Base-by-base conservation (phyloP, 2,113 vertebrate genomes). In the Coptodon bakossiorum region DNA sequence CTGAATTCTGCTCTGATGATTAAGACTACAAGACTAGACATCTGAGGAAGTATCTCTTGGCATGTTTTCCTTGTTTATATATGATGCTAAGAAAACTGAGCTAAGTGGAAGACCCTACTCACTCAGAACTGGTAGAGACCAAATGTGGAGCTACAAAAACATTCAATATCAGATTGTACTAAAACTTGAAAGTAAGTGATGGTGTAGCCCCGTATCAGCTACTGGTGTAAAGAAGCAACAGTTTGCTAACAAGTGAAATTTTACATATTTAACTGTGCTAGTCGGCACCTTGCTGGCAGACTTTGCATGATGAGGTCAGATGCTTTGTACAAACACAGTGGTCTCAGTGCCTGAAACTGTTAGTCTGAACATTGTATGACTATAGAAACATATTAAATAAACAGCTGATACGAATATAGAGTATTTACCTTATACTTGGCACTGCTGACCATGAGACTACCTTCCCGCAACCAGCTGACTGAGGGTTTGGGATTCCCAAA, bases 401-500 rank as follows among this genome's bases (percentile, higher is more conserved):
- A 63, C 14, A 50, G 40, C 29, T 27, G 10, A 50, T 17, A 59
- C 2, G 1, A 16, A 45, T n/a, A 59, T 16, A 5, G 68, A 59
- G 59, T n/a, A 36, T 31, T 14, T 59, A 91, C 99, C 98, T 98
- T 98, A 93, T 99, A 99, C 96, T 99, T 99, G 94, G 95, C 94
- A 90, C 95, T 97, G 95, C 94, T 96, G 94, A 96, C 95, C 87
- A 99, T 83, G 59, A 98, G 96, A 7, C 96, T 96, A 82, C 98
- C 98, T 79, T 99, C 98, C 84, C 97, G 96, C 85, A 99, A 95
- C 98, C 99, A 99, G 94, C 97, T 98, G 94, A 99, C 98, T 1
- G 97, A 97, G 68, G 99, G 99, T 93, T 98, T 99, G 85, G 98
- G 98, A 94, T 99, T 98, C 71, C 99, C 99, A 1, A 98, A 99